A percentile compares a stretch with the other conserved stretches of the same genome.
phyloP scores from a whole-genome alignment of 2,113 vertebrate genomes.

The Pterophyllum scalare region DNA sequence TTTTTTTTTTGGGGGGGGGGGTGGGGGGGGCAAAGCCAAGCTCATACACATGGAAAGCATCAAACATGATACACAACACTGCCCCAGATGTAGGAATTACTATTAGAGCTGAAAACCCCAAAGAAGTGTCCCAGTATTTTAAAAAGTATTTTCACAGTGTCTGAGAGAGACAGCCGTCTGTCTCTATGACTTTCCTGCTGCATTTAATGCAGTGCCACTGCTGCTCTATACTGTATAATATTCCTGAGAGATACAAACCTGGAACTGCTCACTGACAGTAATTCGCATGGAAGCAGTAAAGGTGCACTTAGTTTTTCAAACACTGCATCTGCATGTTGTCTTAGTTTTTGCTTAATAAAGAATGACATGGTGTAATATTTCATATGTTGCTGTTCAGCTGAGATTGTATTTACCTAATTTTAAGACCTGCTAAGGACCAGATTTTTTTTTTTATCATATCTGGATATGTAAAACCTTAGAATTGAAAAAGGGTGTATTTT shows the following conservation, averaged over 20 bases:
- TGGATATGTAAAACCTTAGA: too few species aligned
- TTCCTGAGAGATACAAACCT: background rate
- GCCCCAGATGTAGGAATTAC: background rate
- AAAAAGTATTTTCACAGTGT: background rate
- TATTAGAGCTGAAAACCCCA: background rate
- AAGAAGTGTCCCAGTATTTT: background rate
- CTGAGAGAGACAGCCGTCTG: background rate
- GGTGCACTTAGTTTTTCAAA: background rate
- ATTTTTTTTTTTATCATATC: background rate
- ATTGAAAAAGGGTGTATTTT: too few species aligned
- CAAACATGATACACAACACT: background rate
- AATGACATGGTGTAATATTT: background rate
- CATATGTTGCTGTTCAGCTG: background rate
- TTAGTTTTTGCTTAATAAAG: background rate
- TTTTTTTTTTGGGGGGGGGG: background rate
- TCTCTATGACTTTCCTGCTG: background rate
- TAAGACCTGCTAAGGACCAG: background rate
- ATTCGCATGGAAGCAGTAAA: background rate
- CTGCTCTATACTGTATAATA: background rate
- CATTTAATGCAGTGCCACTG: background rate
- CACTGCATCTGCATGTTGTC: background rate
- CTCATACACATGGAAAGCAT: background rate
- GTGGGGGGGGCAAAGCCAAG: constrained; percentile 2
- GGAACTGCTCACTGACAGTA: background rate
- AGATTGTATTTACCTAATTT: background rate